These are phyloP conservation scores for Pseudotriccus pelzelni DNA, from an alignment of 2,797 vertebrate species.

Conservation along the genomic window DNA sequence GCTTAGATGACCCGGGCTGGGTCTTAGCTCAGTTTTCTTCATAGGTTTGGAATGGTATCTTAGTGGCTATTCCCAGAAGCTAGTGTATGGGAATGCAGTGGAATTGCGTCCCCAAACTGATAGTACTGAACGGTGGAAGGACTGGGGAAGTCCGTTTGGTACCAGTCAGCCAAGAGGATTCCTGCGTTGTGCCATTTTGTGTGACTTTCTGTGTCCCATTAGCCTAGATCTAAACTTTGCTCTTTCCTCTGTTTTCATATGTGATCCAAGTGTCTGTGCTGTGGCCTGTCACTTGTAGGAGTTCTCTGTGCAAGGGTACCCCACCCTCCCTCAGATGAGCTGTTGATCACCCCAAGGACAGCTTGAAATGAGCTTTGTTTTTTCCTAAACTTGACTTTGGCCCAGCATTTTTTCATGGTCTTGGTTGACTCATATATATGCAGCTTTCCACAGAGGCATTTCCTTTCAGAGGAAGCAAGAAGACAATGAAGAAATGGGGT, in stretches of 20 bases:
- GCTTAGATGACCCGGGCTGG: background rate
- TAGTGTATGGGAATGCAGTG: background rate
- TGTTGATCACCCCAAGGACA: background rate
- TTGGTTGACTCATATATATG: background rate
- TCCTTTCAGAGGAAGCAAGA: conserved; percentile 27
- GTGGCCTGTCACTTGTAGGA: background rate
- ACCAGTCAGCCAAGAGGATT: background rate
- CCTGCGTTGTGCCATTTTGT: background rate
- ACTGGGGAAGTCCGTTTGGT: background rate
- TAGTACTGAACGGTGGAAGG: background rate
- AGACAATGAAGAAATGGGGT: conserved; percentile 39
- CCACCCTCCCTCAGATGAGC: background rate
- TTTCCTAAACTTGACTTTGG: background rate
- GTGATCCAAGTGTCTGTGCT: background rate
- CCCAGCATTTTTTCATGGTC: background rate
- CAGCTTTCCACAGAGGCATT: conserved; percentile 13
- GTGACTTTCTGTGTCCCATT: background rate
- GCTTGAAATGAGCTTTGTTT: conserved; percentile 6
- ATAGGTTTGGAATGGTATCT: background rate
- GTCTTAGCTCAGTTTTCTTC: background rate
- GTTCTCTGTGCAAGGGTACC: background rate
- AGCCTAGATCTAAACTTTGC: background rate
- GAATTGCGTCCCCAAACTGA: background rate
- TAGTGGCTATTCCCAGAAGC: background rate
- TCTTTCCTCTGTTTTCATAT: background rate